Conservation (phyloP, 1,140 invertebrate species). For the Drosophila asahinai region DNA sequence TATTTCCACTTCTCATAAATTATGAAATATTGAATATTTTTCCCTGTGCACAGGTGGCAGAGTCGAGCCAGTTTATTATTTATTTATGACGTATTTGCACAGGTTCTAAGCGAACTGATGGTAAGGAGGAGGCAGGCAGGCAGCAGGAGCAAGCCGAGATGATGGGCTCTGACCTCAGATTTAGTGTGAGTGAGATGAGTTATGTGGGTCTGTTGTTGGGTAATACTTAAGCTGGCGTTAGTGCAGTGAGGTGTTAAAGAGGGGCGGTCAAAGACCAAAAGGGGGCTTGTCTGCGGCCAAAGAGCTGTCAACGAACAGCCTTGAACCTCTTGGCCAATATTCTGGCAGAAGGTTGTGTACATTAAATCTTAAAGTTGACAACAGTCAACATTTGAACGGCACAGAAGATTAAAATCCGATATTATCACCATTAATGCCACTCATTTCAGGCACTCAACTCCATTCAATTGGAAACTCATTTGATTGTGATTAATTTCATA, state of each 20-base stretch:
- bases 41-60: neutral
- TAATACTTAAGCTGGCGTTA: conserved; percentile 15
- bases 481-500: conserved; percentile 47
- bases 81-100: conserved; percentile 55
- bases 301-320: conserved; percentile 36
- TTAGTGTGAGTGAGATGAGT: conserved; percentile 42
- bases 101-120: conserved; percentile 24
- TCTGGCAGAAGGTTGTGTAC: neutral
- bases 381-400: too few species aligned
- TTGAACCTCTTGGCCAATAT: conserved; percentile 31
- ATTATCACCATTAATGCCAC: conserved; percentile 20
- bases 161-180: conserved; percentile 49
- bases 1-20: neutral
- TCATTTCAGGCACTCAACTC: conserved; percentile 17
- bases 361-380: conserved; percentile 14
- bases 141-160: conserved; percentile 18
- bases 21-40: neutral
- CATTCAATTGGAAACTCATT: conserved; percentile 39
- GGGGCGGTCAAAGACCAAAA: conserved; percentile 23
- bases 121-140: neutral
- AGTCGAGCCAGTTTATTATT: conserved; percentile 34
- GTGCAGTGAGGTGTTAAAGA: conserved; percentile 18
- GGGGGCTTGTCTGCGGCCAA: conserved; percentile 27
- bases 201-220: conserved; percentile 21
- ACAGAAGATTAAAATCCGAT: conserved; percentile 10